phyloP scores from a whole-genome alignment of 2,888 invertebrate genomes.

The Ischnura elegans region DNA sequence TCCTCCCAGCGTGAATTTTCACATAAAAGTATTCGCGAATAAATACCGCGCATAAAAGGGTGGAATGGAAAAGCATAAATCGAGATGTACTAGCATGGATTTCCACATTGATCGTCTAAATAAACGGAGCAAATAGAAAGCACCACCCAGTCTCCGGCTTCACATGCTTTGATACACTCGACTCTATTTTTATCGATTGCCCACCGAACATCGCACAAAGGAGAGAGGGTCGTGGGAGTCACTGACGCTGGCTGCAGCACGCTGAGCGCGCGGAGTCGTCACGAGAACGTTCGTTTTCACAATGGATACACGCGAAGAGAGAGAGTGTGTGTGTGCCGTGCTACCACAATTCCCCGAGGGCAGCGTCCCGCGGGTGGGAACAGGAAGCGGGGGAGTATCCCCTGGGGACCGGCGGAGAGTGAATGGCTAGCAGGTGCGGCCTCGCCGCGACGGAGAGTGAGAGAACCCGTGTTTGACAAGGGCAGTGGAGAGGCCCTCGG shows the following conservation, averaged over 20 bases:
- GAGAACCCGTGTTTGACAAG: neutral
- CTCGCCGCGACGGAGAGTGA: neutral
- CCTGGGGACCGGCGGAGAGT: neutral
- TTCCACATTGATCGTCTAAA: no score
- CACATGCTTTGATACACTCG: no score
- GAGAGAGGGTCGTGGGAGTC: neutral
- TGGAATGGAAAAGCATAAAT: no score
- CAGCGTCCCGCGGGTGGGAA: neutral
- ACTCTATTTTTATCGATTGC: no score
- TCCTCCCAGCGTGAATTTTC: no score
- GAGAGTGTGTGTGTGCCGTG: neutral
- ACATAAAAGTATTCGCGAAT: no score
- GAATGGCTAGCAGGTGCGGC: neutral
- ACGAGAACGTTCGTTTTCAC: neutral
- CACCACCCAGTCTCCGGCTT: no score
- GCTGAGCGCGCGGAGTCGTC: conserved; percentile 22
- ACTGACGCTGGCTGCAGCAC: neutral
- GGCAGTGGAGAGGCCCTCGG: neutral
- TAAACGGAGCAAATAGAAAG: no score
- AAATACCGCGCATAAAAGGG: no score
- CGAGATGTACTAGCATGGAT: no score
- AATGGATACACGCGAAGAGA: neutral
- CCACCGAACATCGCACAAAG: no score
- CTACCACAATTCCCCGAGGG: neutral
- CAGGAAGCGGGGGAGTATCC: neutral